Base-by-base conservation (phyloP, 2,888 invertebrate genomes). In the Chrysomela aeneicollis region DNA sequence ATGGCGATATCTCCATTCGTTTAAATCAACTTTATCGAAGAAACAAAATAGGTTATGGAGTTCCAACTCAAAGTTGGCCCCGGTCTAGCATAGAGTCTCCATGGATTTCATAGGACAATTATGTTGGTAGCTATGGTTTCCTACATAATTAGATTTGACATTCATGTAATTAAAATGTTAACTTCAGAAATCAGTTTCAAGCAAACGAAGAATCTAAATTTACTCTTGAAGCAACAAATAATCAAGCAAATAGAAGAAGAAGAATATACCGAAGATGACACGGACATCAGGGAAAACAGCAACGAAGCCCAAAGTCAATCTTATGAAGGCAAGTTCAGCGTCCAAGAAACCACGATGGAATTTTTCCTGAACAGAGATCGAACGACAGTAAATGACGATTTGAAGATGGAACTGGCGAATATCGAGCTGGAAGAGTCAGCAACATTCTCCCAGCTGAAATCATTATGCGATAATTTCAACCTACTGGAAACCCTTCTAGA, bases 361-460 rank as follows among this genome's bases (percentile, higher is more conserved):
- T 64, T 61, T 21, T 64, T 59, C 61, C 30, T 49, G 17, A 63
- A 68, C 1, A 52, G 58, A 22, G 64, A 60, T n/a, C 6, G 37
- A 10, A 37, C 47, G 2, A 46, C 59, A 18, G 60, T 61, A 61
- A 66, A 66, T 57, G 72, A 74, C 49, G 69, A 73, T 26, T 54
- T 76, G 52, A 74, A 74, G 69, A 67, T 75, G 59, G 71, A 71
- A 55, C 68, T 78, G 57, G 71, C 73, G 1, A 74, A 71, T 53
- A 62, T 74, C 17, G 74, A 78, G 55, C 59, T 75, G 30, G 74
- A 76, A 37, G 78, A 78, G 61, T 72, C 72, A 15, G 59, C 63
- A 10, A 61, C 66, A 6, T 64, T 66, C 17, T 70, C 74, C 26
- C 69, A 74, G 57, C 71, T 72, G 50, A 73, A 72, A 58, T 57